These are phyloP conservation scores for Todiramphus chloris DNA, from an alignment of 2,113 vertebrate species.

Conservation along the genomic window DNA sequence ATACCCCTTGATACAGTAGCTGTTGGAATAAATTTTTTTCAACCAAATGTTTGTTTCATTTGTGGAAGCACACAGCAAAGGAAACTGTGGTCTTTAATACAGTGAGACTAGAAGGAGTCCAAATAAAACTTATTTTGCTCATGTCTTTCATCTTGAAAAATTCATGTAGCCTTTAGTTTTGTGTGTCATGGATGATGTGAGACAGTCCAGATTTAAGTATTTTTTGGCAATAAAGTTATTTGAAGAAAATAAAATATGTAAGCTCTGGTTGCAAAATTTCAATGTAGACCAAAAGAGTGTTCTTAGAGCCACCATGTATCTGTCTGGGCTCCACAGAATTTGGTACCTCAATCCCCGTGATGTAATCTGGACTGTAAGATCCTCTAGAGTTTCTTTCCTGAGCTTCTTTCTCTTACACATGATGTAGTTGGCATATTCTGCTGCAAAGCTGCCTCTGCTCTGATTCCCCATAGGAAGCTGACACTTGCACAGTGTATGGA, in stretches of 20 bases:
- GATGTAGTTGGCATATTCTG: constrained; percentile 23
- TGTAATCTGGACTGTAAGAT: neutral
- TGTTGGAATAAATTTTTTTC: neutral
- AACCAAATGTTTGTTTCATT: neutral
- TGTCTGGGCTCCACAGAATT: constrained; percentile 4
- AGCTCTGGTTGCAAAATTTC: neutral
- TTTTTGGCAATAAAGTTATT: neutral
- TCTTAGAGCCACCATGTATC: neutral
- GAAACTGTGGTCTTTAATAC: neutral
- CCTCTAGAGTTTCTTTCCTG: constrained; percentile 27
- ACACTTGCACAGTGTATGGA: neutral
- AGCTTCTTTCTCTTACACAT: constrained; percentile 22
- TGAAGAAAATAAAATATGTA: neutral
- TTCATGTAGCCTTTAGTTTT: neutral
- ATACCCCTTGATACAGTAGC: neutral
- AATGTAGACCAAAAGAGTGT: neutral
- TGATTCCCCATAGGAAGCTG: neutral
- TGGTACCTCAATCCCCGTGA: neutral
- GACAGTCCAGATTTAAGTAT: neutral
- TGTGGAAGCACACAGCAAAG: neutral
- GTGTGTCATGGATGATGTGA: neutral
- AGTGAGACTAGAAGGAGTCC: neutral
- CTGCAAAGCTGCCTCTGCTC: constrained; percentile 34
- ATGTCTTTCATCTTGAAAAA: neutral
- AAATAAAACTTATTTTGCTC: neutral